These are phyloP conservation scores for Lypha dubia DNA, from an alignment of 2,888 invertebrate genomes.

Conservation along the genomic window DNA sequence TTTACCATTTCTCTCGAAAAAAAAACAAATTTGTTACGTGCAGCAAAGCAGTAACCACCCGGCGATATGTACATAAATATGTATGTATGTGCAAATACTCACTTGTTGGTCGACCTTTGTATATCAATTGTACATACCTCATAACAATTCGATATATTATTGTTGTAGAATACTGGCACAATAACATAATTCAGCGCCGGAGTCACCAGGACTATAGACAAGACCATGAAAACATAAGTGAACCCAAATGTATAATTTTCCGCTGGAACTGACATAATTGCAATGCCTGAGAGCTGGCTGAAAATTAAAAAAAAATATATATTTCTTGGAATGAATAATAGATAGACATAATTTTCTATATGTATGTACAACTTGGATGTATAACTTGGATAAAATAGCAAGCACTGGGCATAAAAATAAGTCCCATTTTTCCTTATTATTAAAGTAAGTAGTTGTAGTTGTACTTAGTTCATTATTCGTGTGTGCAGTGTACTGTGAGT, in stretches of 20 bases:
- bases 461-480: too few relatives aligned
- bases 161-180: conserved; percentile 84
- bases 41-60: too few relatives aligned
- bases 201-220: conserved; percentile 82
- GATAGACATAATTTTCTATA: not conserved
- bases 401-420: too few relatives aligned
- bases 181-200: conserved; percentile 81
- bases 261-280: conserved; percentile 85
- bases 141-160: conserved; percentile 84
- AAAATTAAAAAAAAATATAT: conserved; percentile 47
- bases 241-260: conserved; percentile 85
- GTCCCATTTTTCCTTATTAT: too few relatives aligned
- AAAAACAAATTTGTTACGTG: too few relatives aligned
- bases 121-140: conserved; percentile 79
- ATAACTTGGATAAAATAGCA: too few relatives aligned
- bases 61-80: not conserved
- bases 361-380: too few relatives aligned
- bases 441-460: too few relatives aligned
- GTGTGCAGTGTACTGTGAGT: too few relatives aligned
- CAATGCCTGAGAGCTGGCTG: conserved; percentile 85
- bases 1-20: too few relatives aligned
- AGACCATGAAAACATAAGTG: conserved; percentile 82
- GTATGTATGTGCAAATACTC: not conserved
- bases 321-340: too few relatives aligned
- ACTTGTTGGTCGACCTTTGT: too few relatives aligned